A percentile compares a stretch with the other conserved stretches of the same genome.
These are phyloP conservation scores for Pachydiplax longipennis DNA, from an alignment of 2,888 invertebrate genomes.

Conservation along the genomic window DNA sequence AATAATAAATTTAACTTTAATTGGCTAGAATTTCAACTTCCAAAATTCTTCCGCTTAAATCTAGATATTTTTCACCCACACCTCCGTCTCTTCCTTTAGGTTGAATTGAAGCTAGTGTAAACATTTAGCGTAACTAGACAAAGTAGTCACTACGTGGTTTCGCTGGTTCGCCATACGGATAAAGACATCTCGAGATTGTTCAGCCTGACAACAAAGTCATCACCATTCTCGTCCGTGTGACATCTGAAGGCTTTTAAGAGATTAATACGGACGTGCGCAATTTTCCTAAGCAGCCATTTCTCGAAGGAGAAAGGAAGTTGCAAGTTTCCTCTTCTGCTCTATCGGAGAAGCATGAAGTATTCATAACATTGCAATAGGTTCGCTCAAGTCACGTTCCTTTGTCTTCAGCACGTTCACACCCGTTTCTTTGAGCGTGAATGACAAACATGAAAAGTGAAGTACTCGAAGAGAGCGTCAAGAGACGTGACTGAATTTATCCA, in stretches of 20 bases:
- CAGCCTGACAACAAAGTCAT: too few species aligned
- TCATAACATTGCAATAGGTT: background rate
- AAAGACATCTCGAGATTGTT: too few species aligned
- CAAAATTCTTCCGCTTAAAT: too few species aligned
- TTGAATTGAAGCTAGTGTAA: too few species aligned
- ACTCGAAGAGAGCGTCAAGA: background rate
- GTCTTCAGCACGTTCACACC: background rate
- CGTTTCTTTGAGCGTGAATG: background rate
- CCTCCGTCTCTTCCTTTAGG: too few species aligned
- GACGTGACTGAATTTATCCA: background rate
- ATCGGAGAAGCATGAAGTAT: background rate
- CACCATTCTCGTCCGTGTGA: too few species aligned
- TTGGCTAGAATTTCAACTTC: too few species aligned
- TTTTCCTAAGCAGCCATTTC: background rate
- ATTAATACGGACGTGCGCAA: background rate
- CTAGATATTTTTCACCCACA: too few species aligned
- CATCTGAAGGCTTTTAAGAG: background rate
- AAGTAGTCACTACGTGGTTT: too few species aligned
- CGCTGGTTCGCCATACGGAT: too few species aligned
- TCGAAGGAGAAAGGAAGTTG: background rate
- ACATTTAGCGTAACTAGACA: too few species aligned
- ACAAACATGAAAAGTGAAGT: background rate
- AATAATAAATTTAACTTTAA: too few species aligned
- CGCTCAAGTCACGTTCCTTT: background rate
- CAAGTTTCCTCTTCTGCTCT: background rate